Evolutionary conservation across 2,797 vertebrate genomes (phyloP).

Genomic region (Scolopax bukidnonensis): DNA sequence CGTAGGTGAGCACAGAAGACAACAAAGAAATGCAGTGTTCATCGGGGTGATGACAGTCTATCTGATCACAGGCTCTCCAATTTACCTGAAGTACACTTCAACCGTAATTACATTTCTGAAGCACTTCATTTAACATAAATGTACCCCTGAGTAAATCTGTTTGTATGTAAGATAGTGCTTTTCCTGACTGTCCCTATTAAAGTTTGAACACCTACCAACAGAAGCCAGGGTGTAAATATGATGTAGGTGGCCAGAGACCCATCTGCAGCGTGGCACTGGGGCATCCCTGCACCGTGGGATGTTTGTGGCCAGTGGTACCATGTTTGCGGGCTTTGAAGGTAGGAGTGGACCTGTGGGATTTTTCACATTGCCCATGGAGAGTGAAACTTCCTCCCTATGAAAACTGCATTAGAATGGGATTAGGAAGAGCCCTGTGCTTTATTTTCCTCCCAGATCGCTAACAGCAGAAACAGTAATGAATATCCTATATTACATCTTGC

Average conservation of each 20-base stretch:
- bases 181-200: neutral
- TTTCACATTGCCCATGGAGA: neutral
- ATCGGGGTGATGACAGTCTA: neutral
- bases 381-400: neutral
- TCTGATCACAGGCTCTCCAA: neutral
- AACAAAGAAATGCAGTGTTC: neutral
- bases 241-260: fast-evolving
- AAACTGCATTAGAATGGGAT: neutral
- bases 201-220: neutral
- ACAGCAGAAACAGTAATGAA: neutral
- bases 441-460: neutral
- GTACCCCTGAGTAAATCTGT: neutral
- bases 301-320: fast-evolving
- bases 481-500: neutral
- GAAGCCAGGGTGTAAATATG: fast-evolving
- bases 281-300: fast-evolving
- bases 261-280: fast-evolving
- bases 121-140: neutral
- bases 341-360: neutral
- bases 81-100: slow-evolving; percentile 29
- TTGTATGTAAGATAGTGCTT: neutral
- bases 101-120: neutral
- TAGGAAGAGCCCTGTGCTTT: neutral
- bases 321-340: neutral
- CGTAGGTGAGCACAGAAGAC: neutral